Evolutionary conservation across 2,113 vertebrate genomes (phyloP).

Genomic region (Archocentrus centrarchus): DNA sequence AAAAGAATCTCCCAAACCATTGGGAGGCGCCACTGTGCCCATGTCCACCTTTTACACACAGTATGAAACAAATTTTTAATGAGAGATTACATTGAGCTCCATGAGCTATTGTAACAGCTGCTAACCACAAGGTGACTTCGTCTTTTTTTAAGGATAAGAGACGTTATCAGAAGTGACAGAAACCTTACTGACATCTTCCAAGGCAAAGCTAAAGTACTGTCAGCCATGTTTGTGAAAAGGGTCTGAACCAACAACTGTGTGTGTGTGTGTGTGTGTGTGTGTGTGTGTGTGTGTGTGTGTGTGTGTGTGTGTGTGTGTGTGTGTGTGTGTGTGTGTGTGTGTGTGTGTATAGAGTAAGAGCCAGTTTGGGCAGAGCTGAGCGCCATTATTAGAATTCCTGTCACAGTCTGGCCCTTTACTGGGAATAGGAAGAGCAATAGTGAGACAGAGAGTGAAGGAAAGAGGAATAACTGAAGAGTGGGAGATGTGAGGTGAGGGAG

Average conservation of each 20-base stretch:
- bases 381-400: conserved; percentile 73
- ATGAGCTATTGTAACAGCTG: neutral
- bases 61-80: neutral
- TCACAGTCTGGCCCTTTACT: conserved; percentile 75
- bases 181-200: neutral
- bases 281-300: neutral
- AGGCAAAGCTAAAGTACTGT: conserved; percentile 17
- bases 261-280: neutral
- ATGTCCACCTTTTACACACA: neutral
- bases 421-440: conserved; percentile 41
- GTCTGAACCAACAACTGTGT: conserved; percentile 1
- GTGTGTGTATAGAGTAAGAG: conserved; percentile 20
- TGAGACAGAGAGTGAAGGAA: neutral
- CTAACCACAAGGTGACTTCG: neutral
- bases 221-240: conserved; percentile 31
- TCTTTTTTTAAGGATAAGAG: neutral
- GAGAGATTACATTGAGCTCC: neutral
- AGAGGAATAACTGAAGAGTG: conserved; percentile 4
- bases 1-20: neutral
- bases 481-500: conserved; percentile 30
- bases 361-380: conserved; percentile 49
- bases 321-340: neutral
- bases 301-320: conserved; percentile 2
- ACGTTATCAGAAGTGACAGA: neutral
- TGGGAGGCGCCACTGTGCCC: neutral